Conservation (phyloP, 1,140 invertebrate genomes). For the Rhopalosiphum padi region DNA sequence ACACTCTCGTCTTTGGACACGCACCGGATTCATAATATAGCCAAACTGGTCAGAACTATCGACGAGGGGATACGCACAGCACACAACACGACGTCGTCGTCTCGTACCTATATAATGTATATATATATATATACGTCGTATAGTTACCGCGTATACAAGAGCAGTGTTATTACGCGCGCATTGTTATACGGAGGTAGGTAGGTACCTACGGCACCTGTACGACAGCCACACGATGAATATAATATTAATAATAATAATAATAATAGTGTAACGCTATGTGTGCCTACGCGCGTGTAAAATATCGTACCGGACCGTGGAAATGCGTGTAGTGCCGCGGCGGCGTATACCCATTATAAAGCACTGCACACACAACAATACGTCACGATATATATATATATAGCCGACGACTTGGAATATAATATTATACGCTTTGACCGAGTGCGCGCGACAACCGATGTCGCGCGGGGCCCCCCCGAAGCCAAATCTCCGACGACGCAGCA, state of each 20-base stretch:
- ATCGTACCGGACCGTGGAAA: not conserved
- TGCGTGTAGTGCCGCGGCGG: not conserved
- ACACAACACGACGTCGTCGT: too few relatives aligned
- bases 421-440: too few relatives aligned
- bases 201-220: not conserved
- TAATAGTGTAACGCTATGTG: too few relatives aligned
- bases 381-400: too few relatives aligned
- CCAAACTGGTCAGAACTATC: conserved; percentile 5
- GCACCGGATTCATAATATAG: not conserved
- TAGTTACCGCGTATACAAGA: not conserved
- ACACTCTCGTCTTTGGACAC: not conserved
- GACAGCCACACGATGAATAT: not conserved
- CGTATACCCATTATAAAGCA: not conserved
- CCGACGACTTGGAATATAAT: too few relatives aligned
- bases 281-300: not conserved
- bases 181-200: not conserved
- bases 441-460: not conserved
- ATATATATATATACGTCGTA: too few relatives aligned
- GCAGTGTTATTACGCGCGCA: not conserved
- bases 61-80: not conserved
- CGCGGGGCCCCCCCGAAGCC: not conserved
- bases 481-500: not conserved
- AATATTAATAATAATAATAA: not conserved
- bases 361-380: not conserved
- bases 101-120: too few relatives aligned